Evolutionary conservation across 2,113 vertebrate species (phyloP).

Genomic region (Panurus biarmicus): DNA sequence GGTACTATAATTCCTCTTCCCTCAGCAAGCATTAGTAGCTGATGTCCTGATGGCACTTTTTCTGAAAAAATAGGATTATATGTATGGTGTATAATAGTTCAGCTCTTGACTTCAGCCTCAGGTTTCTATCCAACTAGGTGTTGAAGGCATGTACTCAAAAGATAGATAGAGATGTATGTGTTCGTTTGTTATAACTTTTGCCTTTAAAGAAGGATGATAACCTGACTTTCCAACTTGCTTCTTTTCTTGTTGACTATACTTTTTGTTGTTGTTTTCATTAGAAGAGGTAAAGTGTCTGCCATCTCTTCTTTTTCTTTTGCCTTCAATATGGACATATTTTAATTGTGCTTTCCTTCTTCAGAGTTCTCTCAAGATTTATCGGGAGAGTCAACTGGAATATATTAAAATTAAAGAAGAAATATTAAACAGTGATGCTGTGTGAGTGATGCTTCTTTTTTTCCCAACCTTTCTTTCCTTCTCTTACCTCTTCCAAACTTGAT

Average conservation of each 20-base stretch:
- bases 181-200: not conserved
- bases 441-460: conserved; percentile 39
- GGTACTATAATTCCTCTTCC: not conserved
- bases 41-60: not conserved
- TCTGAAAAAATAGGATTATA: not conserved
- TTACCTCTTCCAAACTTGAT: not conserved
- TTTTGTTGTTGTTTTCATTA: not conserved
- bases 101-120: not conserved
- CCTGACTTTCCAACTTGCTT: not conserved
- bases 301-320: not conserved
- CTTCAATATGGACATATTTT: not conserved
- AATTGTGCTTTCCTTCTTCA: conserved; percentile 35
- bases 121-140: not conserved
- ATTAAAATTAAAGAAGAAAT: conserved; percentile 79
- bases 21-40: not conserved
- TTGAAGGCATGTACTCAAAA: not conserved
- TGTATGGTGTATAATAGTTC: not conserved
- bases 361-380: conserved; percentile 81
- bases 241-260: not conserved
- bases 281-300: not conserved
- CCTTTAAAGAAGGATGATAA: not conserved
- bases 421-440: conserved; percentile 74
- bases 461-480: not conserved
- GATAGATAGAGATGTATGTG: not conserved
- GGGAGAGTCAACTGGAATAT: conserved; percentile 73